Conservation (phyloP, 2,888 invertebrate species). For the Cartodere bifasciata region DNA sequence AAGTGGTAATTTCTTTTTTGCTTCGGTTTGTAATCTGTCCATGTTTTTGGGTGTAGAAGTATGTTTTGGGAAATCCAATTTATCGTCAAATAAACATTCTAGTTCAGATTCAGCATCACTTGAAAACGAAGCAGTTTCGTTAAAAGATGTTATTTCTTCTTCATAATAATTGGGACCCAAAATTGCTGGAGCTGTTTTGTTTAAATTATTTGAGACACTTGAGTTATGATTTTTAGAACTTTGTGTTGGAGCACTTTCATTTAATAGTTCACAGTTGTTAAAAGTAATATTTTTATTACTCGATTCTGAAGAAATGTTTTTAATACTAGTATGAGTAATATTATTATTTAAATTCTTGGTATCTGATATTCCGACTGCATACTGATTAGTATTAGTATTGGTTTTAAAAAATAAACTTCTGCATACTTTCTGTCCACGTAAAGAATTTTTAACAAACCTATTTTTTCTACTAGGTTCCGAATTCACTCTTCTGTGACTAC, state of each 20-base stretch:
- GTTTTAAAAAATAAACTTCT: conserved; percentile 32
- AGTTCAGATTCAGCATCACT: conserved; percentile 33
- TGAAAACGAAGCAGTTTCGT: conserved; percentile 17
- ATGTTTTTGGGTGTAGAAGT: conserved; percentile 35
- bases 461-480: conserved; percentile 18
- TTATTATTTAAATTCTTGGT: no score
- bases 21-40: conserved; percentile 18
- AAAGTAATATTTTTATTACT: no score
- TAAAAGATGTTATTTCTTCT: conserved; percentile 18
- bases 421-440: conserved; percentile 30
- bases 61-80: conserved; percentile 29
- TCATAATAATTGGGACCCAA: conserved; percentile 16
- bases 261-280: no score
- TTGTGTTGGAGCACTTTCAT: no score
- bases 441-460: conserved; percentile 23
- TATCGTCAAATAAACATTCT: conserved; percentile 28
- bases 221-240: conserved; percentile 16
- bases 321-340: no score
- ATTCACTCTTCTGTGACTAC: conserved; percentile 14
- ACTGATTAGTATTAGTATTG: no score
- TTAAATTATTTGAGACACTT: conserved; percentile 12
- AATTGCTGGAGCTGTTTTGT: conserved; percentile 22
- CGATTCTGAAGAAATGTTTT: no score
- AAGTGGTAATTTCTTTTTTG: conserved; percentile 17
- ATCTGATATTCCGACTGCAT: no score